A percentile compares a stretch with the other conserved stretches of the same genome.
phyloP scores from a whole-genome alignment of 1,140 invertebrate species.

The Drosophila murphyi region DNA sequence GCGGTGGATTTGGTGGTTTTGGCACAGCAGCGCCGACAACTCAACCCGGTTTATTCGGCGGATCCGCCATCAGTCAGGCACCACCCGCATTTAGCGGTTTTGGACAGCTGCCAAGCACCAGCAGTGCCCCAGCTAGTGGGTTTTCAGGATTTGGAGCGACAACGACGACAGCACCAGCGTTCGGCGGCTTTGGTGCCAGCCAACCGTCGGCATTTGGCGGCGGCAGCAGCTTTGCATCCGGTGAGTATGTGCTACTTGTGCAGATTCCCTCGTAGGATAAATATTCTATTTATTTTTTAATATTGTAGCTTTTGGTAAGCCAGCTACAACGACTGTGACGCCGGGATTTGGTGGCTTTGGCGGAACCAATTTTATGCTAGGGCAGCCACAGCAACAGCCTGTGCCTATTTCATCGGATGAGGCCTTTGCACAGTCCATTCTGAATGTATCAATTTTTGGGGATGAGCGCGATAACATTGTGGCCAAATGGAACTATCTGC shows the following conservation, averaged over 20 bases:
- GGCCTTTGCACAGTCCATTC: slow-evolving; percentile 91
- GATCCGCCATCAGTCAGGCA: slow-evolving; percentile 52
- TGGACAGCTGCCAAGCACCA: slow-evolving; percentile 51
- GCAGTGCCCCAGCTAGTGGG: slow-evolving; percentile 74
- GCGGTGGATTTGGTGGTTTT: slow-evolving; percentile 71
- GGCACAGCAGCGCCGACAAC: slow-evolving; percentile 49
- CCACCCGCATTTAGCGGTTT: slow-evolving; percentile 84
- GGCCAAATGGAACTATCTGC: slow-evolving; percentile 96
- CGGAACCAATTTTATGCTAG: slow-evolving; percentile 83
- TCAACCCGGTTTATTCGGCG: slow-evolving; percentile 77
- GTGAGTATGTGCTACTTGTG: too few relatives aligned
- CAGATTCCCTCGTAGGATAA: neutral
- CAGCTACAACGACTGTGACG: slow-evolving; percentile 72
- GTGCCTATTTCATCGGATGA: slow-evolving; percentile 88
- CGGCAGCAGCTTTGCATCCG: slow-evolving; percentile 68
- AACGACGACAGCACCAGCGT: slow-evolving; percentile 83
- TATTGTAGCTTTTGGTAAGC: slow-evolving; percentile 73
- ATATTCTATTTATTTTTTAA: slow-evolving; percentile 12
- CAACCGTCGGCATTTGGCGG: slow-evolving; percentile 85
- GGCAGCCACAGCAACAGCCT: slow-evolving; percentile 86
- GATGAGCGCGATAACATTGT: slow-evolving; percentile 96
- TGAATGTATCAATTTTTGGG: slow-evolving; percentile 94
- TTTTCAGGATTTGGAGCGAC: slow-evolving; percentile 87
- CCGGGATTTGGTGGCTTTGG: slow-evolving; percentile 86
- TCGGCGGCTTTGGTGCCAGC: slow-evolving; percentile 85